Percentiles rank a stretch among this genome's conserved stretches.
Evolutionary conservation across 1,140 invertebrate genomes (phyloP).

Genomic region (Drosophila tsacasi): DNA sequence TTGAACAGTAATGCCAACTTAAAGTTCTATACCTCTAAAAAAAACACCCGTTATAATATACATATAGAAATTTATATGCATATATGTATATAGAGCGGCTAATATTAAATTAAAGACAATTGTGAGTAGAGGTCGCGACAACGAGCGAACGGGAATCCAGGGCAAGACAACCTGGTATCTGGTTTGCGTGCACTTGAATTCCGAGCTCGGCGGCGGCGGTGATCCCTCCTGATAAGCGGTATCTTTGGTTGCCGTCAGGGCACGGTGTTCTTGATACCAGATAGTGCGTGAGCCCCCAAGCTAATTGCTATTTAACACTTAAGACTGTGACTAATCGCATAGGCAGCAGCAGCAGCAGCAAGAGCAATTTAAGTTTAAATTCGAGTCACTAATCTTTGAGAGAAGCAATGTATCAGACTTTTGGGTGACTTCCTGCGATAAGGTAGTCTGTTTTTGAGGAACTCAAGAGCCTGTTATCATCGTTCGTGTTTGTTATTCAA

Average conservation of each 20-base stretch:
- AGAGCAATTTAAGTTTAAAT: background rate
- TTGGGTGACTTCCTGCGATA: background rate
- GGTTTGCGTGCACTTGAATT: conserved; percentile 30
- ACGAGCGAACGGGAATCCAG: conserved; percentile 13
- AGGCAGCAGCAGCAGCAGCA: too few relatives aligned
- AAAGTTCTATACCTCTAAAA: too few relatives aligned
- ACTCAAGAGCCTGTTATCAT: background rate
- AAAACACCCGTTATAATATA: too few relatives aligned
- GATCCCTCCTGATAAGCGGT: conserved; percentile 37
- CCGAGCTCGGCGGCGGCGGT: background rate
- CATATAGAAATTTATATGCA: conserved; percentile 42
- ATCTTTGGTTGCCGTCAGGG: conserved; percentile 19
- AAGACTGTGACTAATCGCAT: conserved; percentile 1
- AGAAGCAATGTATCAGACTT: background rate
- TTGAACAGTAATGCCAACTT: too few relatives aligned
- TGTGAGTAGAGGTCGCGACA: conserved; percentile 70
- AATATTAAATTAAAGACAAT: conserved; percentile 81
- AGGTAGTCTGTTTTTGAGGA: background rate
- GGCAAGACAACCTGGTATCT: conserved; percentile 41
- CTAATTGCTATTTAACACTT: conserved; percentile 17
- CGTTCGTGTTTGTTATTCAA: conserved; percentile 1
- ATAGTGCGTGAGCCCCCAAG: conserved; percentile 16
- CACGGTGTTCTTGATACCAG: conserved; percentile 24
- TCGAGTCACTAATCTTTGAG: background rate
- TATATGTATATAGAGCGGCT: conserved; percentile 46